A percentile compares a stretch with the other conserved stretches of the same genome.
These are phyloP conservation scores for Bolinopsis microptera DNA, from an alignment of 37 sponge, comb jelly and placozoan genomes.

Conservation along the genomic window DNA sequence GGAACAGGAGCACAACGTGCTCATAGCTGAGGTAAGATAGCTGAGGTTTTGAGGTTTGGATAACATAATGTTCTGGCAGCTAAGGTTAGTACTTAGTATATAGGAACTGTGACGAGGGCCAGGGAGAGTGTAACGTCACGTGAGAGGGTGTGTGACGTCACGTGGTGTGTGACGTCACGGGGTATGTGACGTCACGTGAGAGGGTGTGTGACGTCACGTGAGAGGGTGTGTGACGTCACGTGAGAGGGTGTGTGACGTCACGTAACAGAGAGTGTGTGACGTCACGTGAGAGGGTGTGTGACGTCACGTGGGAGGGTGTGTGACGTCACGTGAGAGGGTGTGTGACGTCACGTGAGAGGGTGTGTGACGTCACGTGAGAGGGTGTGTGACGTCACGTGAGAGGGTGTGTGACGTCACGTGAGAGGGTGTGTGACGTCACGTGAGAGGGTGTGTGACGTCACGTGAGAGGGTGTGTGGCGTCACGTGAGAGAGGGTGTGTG, in stretches of 20 bases:
- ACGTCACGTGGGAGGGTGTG: neutral
- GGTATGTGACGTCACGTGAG: neutral
- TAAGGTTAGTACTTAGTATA: too few species aligned
- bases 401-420: neutral
- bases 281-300: neutral
- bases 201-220: neutral
- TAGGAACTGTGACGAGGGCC: too few species aligned
- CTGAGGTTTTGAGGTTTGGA: neutral
- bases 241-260: neutral
- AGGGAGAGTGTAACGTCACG: neutral
- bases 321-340: neutral
- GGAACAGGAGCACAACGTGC: slow-evolving; percentile 78
- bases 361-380: neutral
- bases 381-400: neutral
- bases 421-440: neutral
- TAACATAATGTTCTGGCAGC: neutral
- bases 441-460: neutral
- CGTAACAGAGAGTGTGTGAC: neutral
- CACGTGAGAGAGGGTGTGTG: neutral
- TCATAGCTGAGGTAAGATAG: slow-evolving; percentile 85
- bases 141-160: neutral
- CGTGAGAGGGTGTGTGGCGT: neutral
- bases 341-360: neutral
- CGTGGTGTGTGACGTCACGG: neutral
- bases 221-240: neutral